These are phyloP conservation scores for Arctia plantaginis DNA, from an alignment of 2,888 invertebrate species.

Conservation along the genomic window DNA sequence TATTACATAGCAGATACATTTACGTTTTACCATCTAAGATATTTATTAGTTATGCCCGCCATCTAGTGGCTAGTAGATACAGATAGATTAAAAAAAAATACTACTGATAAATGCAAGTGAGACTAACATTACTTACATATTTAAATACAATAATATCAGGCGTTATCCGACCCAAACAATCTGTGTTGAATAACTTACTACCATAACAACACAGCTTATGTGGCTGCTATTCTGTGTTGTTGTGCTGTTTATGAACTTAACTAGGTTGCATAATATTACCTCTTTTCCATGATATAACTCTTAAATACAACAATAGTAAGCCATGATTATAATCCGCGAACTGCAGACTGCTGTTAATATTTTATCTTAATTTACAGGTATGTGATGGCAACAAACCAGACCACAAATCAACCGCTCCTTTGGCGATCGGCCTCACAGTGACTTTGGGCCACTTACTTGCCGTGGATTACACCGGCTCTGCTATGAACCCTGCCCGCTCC, in stretches of 20 bases:
- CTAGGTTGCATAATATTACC: too few species aligned
- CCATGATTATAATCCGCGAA: not conserved
- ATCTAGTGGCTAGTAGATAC: conserved; percentile 51
- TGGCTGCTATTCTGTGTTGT: too few species aligned
- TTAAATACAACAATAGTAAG: too few species aligned
- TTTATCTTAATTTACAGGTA: conserved; percentile 61
- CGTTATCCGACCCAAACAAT: too few species aligned
- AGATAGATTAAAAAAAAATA: not conserved
- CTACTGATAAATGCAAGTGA: not conserved
- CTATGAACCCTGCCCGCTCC: conserved; percentile 97
- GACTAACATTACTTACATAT: not conserved
- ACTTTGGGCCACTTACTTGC: conserved; percentile 94
- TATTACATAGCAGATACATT: not conserved
- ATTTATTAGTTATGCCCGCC: conserved; percentile 30
- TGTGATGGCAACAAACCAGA: conserved; percentile 92
- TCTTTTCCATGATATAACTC: too few species aligned
- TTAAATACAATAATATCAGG: too few species aligned
- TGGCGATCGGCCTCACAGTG: conserved; percentile 95
- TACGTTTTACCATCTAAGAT: not conserved
- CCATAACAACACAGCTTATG: too few species aligned
- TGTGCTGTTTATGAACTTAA: too few species aligned
- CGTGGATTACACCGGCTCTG: conserved; percentile 94
- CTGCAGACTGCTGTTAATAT: not conserved
- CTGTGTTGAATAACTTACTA: too few species aligned
- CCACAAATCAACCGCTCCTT: conserved; percentile 92